Percentiles rank a stretch among this genome's conserved stretches.
phyloP scores from a whole-genome alignment of 2,888 invertebrate genomes.

The Urechis unicinctus region DNA sequence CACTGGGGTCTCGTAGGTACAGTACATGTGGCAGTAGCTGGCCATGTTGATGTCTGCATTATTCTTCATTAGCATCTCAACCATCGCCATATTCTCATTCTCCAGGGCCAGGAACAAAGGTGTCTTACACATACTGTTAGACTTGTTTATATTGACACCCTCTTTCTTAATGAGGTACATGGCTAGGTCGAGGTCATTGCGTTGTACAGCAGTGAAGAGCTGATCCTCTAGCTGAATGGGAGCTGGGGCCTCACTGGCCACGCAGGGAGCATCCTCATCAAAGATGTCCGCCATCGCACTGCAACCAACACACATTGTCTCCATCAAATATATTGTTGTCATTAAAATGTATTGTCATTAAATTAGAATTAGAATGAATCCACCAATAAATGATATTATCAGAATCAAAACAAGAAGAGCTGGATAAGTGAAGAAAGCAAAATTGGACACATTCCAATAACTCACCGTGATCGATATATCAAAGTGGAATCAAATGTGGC shows the following conservation, averaged over 20 bases:
- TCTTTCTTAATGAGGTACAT: not conserved
- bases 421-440: too few species aligned
- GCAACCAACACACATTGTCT: too few species aligned
- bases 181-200: constrained; percentile 10
- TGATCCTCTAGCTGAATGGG: not conserved
- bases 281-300: too few species aligned
- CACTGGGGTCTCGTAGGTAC: constrained; percentile 16
- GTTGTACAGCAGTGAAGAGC: constrained; percentile 11
- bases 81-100: constrained; percentile 14
- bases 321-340: too few species aligned
- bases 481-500: too few species aligned
- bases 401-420: too few species aligned
- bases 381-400: too few species aligned
- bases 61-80: constrained; percentile 11
- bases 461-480: too few species aligned
- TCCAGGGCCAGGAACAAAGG: constrained; percentile 16
- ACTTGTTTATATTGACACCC: constrained; percentile 12
- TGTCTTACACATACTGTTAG: constrained; percentile 5
- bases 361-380: too few species aligned
- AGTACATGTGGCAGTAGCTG: constrained; percentile 14
- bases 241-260: not conserved
- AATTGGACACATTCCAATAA: too few species aligned
- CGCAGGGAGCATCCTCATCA: too few species aligned
- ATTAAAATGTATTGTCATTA: too few species aligned
- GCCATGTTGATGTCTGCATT: constrained; percentile 14